phyloP scores from a whole-genome alignment of 1,140 invertebrate genomes.

The Listronotus oregonensis region DNA sequence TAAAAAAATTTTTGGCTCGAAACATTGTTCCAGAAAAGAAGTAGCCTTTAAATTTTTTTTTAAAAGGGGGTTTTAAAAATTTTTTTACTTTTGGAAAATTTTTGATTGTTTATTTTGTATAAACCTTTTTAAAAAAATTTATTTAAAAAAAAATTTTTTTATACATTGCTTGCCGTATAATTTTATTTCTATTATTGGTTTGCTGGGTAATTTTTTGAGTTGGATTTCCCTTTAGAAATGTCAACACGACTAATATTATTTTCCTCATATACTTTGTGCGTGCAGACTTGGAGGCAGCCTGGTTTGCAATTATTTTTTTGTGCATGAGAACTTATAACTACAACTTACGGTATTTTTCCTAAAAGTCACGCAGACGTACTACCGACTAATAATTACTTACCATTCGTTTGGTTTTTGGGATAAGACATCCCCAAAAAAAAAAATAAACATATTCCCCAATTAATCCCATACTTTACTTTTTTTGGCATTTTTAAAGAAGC shows the following conservation, averaged over 20 bases:
- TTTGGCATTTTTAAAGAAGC: no score
- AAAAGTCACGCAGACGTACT: slow-evolving; percentile 41
- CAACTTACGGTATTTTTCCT: slow-evolving; percentile 38
- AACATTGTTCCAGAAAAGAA: no score
- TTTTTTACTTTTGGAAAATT: no score
- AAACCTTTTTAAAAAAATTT: slow-evolving; percentile 1
- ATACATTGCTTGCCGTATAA: no score
- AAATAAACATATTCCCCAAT: slow-evolving; percentile 21
- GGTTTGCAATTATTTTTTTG: slow-evolving; percentile 42
- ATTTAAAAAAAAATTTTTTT: no score
- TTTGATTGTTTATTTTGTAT: not conserved
- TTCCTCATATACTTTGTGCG: slow-evolving; percentile 28
- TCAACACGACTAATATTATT: no score
- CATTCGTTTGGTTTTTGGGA: slow-evolving; percentile 43
- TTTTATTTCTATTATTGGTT: not conserved
- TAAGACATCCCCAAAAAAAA: slow-evolving; percentile 31
- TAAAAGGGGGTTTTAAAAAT: no score
- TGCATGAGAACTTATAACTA: slow-evolving; percentile 41
- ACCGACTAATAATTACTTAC: slow-evolving; percentile 41
- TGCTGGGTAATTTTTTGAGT: not conserved
- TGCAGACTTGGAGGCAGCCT: slow-evolving; percentile 43
- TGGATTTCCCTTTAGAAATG: slow-evolving; percentile 7
- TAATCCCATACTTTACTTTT: not conserved
- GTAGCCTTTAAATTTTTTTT: no score
- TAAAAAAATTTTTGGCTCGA: no score